phyloP scores from a whole-genome alignment of 2,113 vertebrate genomes.

The Pao palembangensis region DNA sequence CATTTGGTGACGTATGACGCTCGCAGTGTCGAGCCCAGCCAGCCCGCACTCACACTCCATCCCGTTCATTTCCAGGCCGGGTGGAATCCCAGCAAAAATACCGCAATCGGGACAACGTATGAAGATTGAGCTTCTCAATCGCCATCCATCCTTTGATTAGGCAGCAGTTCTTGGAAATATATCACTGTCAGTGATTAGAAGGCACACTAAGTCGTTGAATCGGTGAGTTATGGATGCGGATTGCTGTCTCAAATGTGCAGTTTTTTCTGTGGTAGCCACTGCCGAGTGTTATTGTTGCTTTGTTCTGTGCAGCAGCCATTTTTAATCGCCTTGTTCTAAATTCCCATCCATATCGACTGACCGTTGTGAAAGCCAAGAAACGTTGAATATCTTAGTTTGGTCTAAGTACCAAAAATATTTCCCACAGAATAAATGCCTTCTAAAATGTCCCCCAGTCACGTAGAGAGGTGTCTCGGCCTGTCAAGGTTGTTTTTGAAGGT shows the following conservation, averaged over 20 bases:
- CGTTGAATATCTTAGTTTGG: constrained; percentile 11
- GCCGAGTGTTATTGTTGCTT: constrained; percentile 76
- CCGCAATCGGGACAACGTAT: constrained; percentile 38
- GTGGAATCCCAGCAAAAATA: constrained; percentile 63
- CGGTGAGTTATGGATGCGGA: constrained; percentile 62
- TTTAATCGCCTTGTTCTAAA: constrained; percentile 77
- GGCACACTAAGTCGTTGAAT: constrained; percentile 47
- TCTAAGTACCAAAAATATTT: not conserved
- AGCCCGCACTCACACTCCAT: constrained; percentile 21
- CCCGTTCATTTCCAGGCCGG: constrained; percentile 70
- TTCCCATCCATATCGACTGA: constrained; percentile 48
- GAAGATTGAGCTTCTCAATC: constrained; percentile 71
- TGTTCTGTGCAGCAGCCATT: constrained; percentile 82
- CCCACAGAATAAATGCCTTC: not conserved
- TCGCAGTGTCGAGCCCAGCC: constrained; percentile 11
- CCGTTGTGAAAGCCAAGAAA: constrained; percentile 22
- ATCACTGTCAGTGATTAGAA: constrained; percentile 44
- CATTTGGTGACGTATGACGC: constrained; percentile 45
- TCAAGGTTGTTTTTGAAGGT: constrained; percentile 23
- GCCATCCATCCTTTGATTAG: constrained; percentile 71
- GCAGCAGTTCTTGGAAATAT: constrained; percentile 60
- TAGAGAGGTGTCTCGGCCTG: constrained; percentile 4
- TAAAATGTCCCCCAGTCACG: too few relatives aligned
- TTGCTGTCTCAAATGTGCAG: not conserved
- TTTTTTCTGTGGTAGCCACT: constrained; percentile 44